Percentiles rank a stretch among this genome's conserved stretches.
Conservation (phyloP, 2,797 vertebrate species). For the Bradypodion pumilum region DNA sequence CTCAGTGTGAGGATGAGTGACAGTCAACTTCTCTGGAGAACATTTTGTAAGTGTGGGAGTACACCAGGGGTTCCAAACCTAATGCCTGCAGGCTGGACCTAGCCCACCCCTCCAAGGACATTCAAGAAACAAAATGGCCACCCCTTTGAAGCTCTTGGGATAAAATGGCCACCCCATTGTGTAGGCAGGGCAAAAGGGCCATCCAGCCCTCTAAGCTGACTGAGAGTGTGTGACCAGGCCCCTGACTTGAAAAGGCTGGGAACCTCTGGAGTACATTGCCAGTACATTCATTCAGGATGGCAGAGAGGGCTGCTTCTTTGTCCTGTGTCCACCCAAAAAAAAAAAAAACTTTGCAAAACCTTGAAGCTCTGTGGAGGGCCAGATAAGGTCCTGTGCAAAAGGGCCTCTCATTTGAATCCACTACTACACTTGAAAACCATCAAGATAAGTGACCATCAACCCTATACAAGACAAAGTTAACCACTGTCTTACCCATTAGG, state of each 20-base stretch:
- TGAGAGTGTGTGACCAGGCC: no score
- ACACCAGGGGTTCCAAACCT: no score
- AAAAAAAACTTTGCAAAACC: background rate
- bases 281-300: background rate
- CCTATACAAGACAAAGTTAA: background rate
- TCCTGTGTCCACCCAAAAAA: background rate
- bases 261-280: background rate
- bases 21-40: background rate
- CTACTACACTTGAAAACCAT: background rate
- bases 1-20: background rate
- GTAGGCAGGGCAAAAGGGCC: no score
- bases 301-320: background rate
- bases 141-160: no score
- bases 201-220: no score
- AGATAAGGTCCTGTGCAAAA: background rate
- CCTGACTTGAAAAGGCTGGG: no score
- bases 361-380: background rate
- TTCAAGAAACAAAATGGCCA: no score
- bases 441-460: background rate
- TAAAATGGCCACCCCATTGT: no score
- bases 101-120: no score
- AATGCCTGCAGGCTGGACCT: no score
- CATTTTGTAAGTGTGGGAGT: background rate
- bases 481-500: background rate
- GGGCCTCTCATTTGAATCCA: background rate